Percentiles rank a stretch among this genome's conserved stretches.
phyloP scores from a whole-genome alignment of 92 coral and sea anemone species.

The Porites evermanni region DNA sequence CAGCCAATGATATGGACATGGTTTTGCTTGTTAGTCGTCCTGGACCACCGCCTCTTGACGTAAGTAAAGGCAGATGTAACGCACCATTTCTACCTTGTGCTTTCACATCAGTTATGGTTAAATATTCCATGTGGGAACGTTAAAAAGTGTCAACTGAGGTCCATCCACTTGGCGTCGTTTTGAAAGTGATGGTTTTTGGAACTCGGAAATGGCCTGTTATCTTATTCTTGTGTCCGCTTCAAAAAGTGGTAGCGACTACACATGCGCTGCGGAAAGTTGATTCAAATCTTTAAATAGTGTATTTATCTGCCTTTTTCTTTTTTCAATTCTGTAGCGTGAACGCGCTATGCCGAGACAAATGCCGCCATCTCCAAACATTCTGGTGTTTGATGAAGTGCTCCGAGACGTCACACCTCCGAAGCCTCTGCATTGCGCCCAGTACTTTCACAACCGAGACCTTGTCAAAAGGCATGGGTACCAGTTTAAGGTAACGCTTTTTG shows the following conservation, averaged over 20 bases:
- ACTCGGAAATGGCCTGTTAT: too few species aligned
- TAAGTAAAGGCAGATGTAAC: slow-evolving; percentile 36
- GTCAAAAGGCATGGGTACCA: slow-evolving; percentile 98
- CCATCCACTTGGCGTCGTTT: too few species aligned
- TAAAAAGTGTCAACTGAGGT: too few species aligned
- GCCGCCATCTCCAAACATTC: slow-evolving; percentile 60
- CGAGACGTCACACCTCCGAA: slow-evolving; percentile 93
- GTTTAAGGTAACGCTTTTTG: slow-evolving; percentile 67
- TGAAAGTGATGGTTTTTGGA: too few species aligned
- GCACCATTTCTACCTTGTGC: too few species aligned
- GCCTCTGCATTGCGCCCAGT: slow-evolving; percentile 87
- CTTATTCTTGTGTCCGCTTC: too few species aligned
- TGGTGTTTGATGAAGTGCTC: slow-evolving; percentile 94
- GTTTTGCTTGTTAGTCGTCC: slow-evolving; percentile 76
- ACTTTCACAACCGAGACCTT: slow-evolving; percentile 90
- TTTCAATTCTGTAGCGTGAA: slow-evolving; percentile 64
- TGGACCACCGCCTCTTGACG: slow-evolving; percentile 78
- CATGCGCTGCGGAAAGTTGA: not conserved
- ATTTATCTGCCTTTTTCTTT: not conserved
- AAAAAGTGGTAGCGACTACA: too few species aligned
- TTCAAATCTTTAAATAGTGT: not conserved
- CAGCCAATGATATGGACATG: slow-evolving; percentile 88
- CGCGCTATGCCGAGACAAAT: slow-evolving; percentile 77
- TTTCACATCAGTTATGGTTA: too few species aligned
- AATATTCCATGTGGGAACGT: too few species aligned